Conservation (phyloP, 2,888 invertebrate species). For the Diarsia mendica region DNA sequence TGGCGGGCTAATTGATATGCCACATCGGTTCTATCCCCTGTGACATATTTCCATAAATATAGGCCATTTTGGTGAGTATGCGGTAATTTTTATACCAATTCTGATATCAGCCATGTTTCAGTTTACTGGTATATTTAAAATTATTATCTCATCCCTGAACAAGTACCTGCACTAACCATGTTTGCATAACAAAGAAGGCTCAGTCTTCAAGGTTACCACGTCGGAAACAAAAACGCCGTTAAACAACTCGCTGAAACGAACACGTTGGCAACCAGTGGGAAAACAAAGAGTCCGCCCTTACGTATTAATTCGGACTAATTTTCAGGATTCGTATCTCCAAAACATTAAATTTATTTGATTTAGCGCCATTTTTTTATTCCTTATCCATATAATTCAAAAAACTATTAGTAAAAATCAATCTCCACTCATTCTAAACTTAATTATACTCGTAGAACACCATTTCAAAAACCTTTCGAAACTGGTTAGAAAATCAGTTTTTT, state of each 20-base stretch:
- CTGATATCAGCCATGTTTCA: neutral
- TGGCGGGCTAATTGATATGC: too few species aligned
- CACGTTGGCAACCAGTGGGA: constrained; percentile 18
- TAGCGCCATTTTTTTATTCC: too few species aligned
- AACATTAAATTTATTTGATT: too few species aligned
- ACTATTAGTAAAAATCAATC: too few species aligned
- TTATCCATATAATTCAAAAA: too few species aligned
- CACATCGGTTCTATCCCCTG: neutral
- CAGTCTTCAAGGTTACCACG: constrained; percentile 10
- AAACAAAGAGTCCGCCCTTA: neutral
- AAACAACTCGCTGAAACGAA: constrained; percentile 18
- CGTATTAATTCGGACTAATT: neutral
- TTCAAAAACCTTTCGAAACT: too few species aligned
- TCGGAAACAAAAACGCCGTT: constrained; percentile 16
- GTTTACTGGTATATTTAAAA: neutral
- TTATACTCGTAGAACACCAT: too few species aligned
- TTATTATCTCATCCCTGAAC: neutral
- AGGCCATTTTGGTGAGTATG: neutral
- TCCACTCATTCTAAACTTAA: too few species aligned
- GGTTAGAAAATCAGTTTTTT: too few species aligned
- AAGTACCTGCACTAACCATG: neutral
- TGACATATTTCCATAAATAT: neutral
- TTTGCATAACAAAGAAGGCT: constrained; percentile 8
- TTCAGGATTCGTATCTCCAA: too few species aligned
- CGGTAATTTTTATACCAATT: neutral